Percentiles rank a stretch among this genome's conserved stretches.
Conservation (phyloP, 2,113 vertebrate species). For the Otolemur garnettii region DNA sequence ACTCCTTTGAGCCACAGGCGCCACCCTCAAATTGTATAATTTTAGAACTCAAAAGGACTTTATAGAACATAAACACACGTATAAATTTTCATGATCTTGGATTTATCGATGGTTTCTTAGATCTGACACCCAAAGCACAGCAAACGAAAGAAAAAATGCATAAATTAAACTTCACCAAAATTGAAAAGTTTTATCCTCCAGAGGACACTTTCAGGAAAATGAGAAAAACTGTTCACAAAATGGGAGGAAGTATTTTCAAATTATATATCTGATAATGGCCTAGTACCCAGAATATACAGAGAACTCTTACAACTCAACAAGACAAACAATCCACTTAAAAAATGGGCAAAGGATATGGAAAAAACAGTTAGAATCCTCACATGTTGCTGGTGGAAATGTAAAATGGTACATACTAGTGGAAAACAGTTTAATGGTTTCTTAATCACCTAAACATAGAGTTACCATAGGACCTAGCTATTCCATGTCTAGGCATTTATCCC, state of each 20-base stretch:
- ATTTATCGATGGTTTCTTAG: background rate
- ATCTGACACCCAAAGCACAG: background rate
- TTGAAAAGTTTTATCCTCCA: slow-evolving; percentile 30
- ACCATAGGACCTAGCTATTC: background rate
- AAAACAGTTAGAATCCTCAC: background rate
- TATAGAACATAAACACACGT: background rate
- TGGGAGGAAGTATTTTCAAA: background rate
- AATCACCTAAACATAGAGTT: background rate
- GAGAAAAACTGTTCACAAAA: background rate
- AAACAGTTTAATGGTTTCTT: background rate
- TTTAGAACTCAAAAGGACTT: slow-evolving; percentile 20
- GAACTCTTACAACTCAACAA: slow-evolving; percentile 8
- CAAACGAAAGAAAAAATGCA: background rate
- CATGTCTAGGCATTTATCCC: background rate
- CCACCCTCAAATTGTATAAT: background rate
- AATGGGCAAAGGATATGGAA: background rate
- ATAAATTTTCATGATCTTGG: background rate
- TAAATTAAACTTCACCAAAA: background rate
- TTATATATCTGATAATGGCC: background rate
- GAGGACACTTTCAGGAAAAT: background rate
- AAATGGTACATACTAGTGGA: background rate
- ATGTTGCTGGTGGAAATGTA: background rate
- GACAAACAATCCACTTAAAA: background rate
- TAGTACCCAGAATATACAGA: background rate
- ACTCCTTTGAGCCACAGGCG: too few species aligned